Evolutionary conservation across 2,797 vertebrate genomes (phyloP), one percentile per base, ranked within the genome.

Genomic region (Lutra lutra): DNA sequence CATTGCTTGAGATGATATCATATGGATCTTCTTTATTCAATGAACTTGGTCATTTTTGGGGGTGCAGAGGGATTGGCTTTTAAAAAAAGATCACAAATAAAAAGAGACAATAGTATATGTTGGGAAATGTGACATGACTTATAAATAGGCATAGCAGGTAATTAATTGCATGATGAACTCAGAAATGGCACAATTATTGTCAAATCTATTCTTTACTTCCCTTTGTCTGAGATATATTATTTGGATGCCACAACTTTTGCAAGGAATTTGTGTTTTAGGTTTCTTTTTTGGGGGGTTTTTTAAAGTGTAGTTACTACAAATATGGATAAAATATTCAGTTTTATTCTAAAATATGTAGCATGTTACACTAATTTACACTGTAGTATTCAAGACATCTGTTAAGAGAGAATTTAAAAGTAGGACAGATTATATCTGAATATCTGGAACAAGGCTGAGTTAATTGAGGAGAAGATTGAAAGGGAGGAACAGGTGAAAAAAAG

Each of bases 151-250:
- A 38, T 51, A 70, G 13, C 27, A 83, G 58, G 21, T 32, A 62
- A 70, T 86, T 94, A 62, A 70, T 86, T 94, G 5, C 46, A 73
- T 86, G 29, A 93, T 85, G 38, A 93, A 89, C 79, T 95, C 25
- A 56, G 25, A 83, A 56, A 70, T 72, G 58, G 17, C 84, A 87
- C 38, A 66, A 80, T 87, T 95, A 79, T 35, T 91, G 32, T 25
- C 54, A 89, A 84, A 75, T 38, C 20, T 62, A 12, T 51, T 20
- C 17, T 89, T 88, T 88, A 73, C n/a, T 40, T 83, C 17, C 58
- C 48, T 46, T 77, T 91, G 21, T 58, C 43, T 95, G 38, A 20
- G n/a, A 58, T 64, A 32, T 56, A 75, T 93, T 8, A 58, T 23
- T 27, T 91, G 12, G 58, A 56, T 90, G 29, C n/a, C 35, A 92